These are phyloP conservation scores for Otolemur garnettii DNA, from an alignment of 2,113 vertebrate genomes.

Conservation along the genomic window DNA sequence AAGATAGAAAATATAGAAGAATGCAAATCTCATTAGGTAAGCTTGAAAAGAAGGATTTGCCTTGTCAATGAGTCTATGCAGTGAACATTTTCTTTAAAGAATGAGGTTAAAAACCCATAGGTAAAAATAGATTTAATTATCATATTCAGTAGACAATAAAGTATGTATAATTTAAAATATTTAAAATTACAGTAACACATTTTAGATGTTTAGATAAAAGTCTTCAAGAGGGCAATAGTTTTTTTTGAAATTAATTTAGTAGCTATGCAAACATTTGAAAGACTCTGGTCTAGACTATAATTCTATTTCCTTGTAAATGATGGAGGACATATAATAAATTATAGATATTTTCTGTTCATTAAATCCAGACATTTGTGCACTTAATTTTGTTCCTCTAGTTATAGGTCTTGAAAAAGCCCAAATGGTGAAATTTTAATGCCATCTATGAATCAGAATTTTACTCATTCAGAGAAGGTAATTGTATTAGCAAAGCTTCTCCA, in stretches of 20 bases:
- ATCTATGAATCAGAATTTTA: background rate
- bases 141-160: background rate
- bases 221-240: background rate
- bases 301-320: background rate
- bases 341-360: background rate
- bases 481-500: background rate
- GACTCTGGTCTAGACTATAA: background rate
- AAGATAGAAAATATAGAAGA: background rate
- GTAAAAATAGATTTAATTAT: background rate
- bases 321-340: background rate
- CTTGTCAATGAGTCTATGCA: background rate
- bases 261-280: background rate
- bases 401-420: background rate
- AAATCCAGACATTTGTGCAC: background rate
- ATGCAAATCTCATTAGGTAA: background rate
- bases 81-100: background rate
- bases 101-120: background rate
- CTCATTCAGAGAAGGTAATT: background rate
- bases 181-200: background rate
- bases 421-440: background rate
- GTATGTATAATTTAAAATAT: background rate
- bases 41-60: background rate
- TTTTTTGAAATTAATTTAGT: background rate
- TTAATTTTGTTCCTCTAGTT: background rate
- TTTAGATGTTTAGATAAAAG: background rate